Conservation (phyloP, 2,797 vertebrate genomes). For the Bradypodion pumilum region DNA sequence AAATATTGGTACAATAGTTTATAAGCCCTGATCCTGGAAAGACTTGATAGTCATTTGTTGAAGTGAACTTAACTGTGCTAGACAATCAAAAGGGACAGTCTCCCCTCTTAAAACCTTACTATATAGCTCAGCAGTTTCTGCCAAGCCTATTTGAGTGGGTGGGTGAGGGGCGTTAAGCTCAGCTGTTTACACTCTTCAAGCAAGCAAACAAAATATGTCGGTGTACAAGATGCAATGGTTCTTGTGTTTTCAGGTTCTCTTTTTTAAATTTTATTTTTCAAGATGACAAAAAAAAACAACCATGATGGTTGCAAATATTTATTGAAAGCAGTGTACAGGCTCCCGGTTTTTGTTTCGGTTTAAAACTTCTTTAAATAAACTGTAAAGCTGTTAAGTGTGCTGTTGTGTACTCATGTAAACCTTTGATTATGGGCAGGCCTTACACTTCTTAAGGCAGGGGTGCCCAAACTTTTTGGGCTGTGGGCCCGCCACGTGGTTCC, state of each 20-base stretch:
- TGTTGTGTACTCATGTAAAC: background rate
- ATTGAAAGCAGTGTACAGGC: slow-evolving; percentile 50
- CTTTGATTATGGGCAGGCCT: background rate
- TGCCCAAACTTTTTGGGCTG: too few species aligned
- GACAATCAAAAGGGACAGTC: slow-evolving; percentile 39
- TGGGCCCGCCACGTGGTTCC: too few species aligned
- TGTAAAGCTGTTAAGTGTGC: slow-evolving; percentile 1
- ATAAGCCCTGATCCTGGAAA: slow-evolving; percentile 24
- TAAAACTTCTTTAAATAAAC: slow-evolving; percentile 47
- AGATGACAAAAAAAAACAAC: background rate
- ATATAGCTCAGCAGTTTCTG: background rate
- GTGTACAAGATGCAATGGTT: slow-evolving; percentile 9
- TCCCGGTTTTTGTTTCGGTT: slow-evolving; percentile 22
- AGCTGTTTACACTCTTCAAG: slow-evolving; percentile 26
- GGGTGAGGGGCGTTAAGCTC: background rate
- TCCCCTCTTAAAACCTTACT: background rate
- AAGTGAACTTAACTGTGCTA: background rate
- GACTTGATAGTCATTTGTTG: slow-evolving; percentile 22
- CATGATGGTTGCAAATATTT: slow-evolving; percentile 53
- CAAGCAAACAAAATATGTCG: background rate
- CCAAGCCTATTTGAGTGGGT: background rate
- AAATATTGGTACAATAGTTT: background rate
- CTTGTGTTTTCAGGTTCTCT: background rate
- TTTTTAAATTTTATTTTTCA: slow-evolving; percentile 2
- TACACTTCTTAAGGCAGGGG: too few species aligned